Conservation (phyloP, 1,140 invertebrate genomes). For the Nautilus pompilius region DNA sequence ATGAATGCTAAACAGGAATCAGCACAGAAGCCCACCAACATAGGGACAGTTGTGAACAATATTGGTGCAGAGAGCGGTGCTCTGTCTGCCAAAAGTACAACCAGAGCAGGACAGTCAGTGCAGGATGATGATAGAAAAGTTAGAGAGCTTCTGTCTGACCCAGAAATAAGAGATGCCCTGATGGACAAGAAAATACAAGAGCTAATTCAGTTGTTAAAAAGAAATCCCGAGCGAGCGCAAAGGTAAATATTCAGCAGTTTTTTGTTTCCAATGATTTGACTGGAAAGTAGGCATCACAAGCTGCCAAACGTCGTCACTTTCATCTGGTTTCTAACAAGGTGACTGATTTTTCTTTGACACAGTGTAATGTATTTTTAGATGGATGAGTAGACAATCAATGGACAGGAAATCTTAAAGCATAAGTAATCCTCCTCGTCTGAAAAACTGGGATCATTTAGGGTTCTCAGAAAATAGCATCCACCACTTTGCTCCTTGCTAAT, state of each 20-base stretch:
- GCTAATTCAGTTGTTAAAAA: conserved; percentile 27
- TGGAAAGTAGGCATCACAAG: no score
- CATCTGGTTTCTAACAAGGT: no score
- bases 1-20: conserved; percentile 3
- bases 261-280: neutral
- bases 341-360: no score
- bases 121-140: conserved; percentile 26
- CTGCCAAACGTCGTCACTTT: no score
- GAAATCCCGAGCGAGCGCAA: conserved; percentile 34
- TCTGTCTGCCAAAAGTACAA: neutral
- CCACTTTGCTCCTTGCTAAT: no score
- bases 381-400: no score
- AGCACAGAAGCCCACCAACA: neutral
- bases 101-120: neutral
- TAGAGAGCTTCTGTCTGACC: conserved; percentile 27
- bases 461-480: no score
- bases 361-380: no score
- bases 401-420: no score
- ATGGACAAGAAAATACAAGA: conserved; percentile 36
- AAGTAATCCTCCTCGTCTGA: no score
- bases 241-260: conserved; percentile 22
- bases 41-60: neutral
- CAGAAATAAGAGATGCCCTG: conserved; percentile 29
- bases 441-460: no score
- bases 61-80: neutral